phyloP scores from a whole-genome alignment of 2,888 invertebrate genomes.

The Stegophylla sp. region DNA sequence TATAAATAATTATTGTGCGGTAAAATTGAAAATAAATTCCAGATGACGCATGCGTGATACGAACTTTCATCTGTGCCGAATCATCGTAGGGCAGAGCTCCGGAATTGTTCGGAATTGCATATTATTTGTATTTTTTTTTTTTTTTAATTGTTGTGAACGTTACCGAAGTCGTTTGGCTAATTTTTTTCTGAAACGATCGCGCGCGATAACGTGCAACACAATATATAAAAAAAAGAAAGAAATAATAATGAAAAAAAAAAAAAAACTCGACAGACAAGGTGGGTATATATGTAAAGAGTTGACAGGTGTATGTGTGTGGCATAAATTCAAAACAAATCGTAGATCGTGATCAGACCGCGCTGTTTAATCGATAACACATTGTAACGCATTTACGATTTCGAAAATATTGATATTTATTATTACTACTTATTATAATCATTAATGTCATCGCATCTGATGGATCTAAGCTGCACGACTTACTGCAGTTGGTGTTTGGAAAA shows the following conservation, averaged over 20 bases:
- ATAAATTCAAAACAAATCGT: constrained; percentile 31
- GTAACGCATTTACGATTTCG: constrained; percentile 24
- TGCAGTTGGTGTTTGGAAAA: too few relatives aligned
- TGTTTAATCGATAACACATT: constrained; percentile 34
- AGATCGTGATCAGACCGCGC: constrained; percentile 10
- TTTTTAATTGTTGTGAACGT: constrained; percentile 5
- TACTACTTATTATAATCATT: constrained; percentile 7
- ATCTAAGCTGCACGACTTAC: neutral
- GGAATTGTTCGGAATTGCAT: constrained; percentile 32
- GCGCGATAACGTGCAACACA: constrained; percentile 31
- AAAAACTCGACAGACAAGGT: constrained; percentile 32
- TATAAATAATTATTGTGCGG: constrained; percentile 30
- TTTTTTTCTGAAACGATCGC: constrained; percentile 40
- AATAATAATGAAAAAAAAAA: neutral
- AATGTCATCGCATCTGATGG: neutral
- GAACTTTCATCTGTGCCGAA: constrained; percentile 20
- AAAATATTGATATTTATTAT: too few relatives aligned
- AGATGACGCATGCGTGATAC: neutral
- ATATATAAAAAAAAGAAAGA: constrained; percentile 9
- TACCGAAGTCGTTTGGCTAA: constrained; percentile 13
- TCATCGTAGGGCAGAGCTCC: constrained; percentile 5
- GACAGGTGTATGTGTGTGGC: constrained; percentile 24
- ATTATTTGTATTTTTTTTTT: too few relatives aligned
- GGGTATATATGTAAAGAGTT: neutral
- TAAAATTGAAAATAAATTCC: constrained; percentile 49